phyloP scores from a whole-genome alignment of 2,113 vertebrate genomes.

The Athene noctua region DNA sequence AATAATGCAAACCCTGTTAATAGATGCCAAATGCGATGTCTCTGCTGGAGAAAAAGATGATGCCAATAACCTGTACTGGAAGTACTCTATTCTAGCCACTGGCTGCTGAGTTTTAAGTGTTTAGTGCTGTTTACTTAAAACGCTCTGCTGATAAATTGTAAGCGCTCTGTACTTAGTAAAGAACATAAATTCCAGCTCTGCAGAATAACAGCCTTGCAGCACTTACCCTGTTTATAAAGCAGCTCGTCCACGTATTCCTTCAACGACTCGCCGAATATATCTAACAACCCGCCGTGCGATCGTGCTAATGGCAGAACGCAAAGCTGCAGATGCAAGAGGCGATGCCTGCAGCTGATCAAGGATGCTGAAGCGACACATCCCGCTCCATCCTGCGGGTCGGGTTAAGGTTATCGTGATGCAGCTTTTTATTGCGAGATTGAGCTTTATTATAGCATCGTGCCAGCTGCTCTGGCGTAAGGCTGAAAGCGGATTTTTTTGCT shows the following conservation, averaged over 20 bases:
- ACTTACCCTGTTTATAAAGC: slow-evolving; percentile 21
- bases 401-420: background rate
- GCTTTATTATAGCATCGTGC: background rate
- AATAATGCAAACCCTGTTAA: slow-evolving; percentile 59
- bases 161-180: slow-evolving; percentile 24
- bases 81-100: background rate
- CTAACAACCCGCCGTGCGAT: background rate
- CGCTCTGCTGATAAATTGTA: slow-evolving; percentile 59
- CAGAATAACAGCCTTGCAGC: slow-evolving; percentile 20
- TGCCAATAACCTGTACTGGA: background rate
- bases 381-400: fast-evolving
- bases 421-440: background rate
- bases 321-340: background rate
- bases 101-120: slow-evolving; percentile 46
- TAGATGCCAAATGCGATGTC: background rate
- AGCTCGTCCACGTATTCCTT: background rate
- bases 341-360: background rate
- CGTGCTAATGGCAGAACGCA: background rate
- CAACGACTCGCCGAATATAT: background rate
- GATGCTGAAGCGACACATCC: background rate
- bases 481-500: background rate
- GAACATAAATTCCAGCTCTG: slow-evolving; percentile 56
- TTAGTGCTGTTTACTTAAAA: slow-evolving; percentile 63
- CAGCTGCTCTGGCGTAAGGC: background rate
- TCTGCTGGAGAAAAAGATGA: background rate